Percentiles rank a stretch among this genome's conserved stretches.
These are phyloP conservation scores for Philereme transversata DNA, from an alignment of 2,888 invertebrate species.

Conservation along the genomic window DNA sequence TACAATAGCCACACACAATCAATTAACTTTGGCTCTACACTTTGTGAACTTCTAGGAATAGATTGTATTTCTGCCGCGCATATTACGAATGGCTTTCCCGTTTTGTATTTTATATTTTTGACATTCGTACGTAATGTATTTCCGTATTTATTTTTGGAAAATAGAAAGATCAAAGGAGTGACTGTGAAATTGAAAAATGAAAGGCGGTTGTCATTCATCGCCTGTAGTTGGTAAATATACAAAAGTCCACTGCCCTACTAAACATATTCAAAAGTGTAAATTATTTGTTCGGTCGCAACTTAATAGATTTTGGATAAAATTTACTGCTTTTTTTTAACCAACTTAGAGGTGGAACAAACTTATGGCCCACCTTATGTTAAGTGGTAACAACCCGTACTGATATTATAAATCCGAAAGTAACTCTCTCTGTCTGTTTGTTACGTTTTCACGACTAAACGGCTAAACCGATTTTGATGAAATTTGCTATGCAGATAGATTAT, in stretches of 20 bases:
- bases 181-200: conserved; percentile 38
- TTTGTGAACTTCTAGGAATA: conserved; percentile 26
- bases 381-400: no score
- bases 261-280: no score
- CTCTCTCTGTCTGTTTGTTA: no score
- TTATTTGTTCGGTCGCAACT: no score
- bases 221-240: conserved; percentile 24
- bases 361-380: no score
- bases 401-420: no score
- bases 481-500: no score
- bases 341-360: no score
- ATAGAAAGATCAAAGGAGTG: conserved; percentile 35
- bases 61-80: conserved; percentile 20
- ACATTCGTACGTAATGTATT: conserved; percentile 31
- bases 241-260: not conserved
- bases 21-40: conserved; percentile 24
- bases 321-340: no score
- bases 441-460: no score
- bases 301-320: no score
- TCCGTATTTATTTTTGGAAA: conserved; percentile 35
- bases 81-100: conserved; percentile 26
- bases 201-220: conserved; percentile 31
- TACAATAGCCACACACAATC: conserved; percentile 16
- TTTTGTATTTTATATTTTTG: conserved; percentile 32
- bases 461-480: no score